Conservation (phyloP, 2,113 vertebrate species). For the Hypanus sabinus region DNA sequence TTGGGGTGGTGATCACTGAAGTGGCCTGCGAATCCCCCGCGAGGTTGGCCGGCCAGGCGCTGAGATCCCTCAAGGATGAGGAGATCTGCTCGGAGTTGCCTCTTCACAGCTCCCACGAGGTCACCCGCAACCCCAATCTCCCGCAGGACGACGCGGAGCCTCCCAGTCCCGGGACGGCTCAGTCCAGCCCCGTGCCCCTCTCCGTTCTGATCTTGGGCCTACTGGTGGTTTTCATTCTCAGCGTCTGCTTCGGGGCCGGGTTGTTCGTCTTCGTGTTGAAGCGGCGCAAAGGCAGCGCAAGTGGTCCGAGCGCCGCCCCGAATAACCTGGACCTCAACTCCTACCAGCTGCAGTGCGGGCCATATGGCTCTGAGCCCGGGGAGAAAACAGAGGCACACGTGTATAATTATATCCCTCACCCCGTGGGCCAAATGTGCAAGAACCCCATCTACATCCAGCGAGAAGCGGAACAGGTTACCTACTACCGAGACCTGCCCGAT, state of each 20-base stretch:
- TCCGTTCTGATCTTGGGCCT: constrained; percentile 93
- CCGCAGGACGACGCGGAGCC: constrained; percentile 57
- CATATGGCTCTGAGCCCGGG: constrained; percentile 71
- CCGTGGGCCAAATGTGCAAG: constrained; percentile 92
- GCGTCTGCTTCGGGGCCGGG: constrained; percentile 90
- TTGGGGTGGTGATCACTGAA: constrained; percentile 87
- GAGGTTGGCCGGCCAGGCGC: constrained; percentile 78
- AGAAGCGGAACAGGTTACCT: constrained; percentile 80
- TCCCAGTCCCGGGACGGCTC: constrained; percentile 70
- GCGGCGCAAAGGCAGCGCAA: constrained; percentile 72
- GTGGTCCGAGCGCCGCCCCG: constrained; percentile 63
- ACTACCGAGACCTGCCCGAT: constrained; percentile 86
- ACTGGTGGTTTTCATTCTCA: constrained; percentile 91
- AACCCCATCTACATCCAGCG: constrained; percentile 98
- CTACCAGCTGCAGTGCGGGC: constrained; percentile 88
- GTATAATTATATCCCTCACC: constrained; percentile 89
- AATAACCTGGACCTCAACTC: constrained; percentile 86
- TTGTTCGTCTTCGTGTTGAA: constrained; percentile 94
- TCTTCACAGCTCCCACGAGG: constrained; percentile 47
- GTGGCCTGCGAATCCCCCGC: constrained; percentile 90
- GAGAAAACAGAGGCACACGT: constrained; percentile 84
- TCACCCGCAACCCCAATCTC: constrained; percentile 66
- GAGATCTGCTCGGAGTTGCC: constrained; percentile 81
- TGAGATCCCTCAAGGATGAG: constrained; percentile 84
- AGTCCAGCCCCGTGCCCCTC: constrained; percentile 82